phyloP scores from a whole-genome alignment of 1,140 invertebrate genomes.

The Drosophila repletoides region DNA sequence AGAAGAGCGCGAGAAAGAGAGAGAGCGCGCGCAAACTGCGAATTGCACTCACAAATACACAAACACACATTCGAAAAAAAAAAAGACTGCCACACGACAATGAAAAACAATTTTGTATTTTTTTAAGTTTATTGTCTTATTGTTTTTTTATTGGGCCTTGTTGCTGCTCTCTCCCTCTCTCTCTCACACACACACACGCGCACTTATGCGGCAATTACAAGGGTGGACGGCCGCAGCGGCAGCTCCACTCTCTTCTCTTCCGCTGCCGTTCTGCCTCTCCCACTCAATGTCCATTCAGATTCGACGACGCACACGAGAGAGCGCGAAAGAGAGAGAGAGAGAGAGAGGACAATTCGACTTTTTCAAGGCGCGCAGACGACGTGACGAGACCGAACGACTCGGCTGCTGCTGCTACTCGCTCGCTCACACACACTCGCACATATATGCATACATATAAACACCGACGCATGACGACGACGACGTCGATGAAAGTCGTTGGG shows the following conservation, averaged over 20 bases:
- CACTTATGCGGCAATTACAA: slow-evolving; percentile 62
- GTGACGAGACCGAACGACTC: slow-evolving; percentile 30
- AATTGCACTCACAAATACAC: slow-evolving; percentile 36
- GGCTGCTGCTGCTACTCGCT: slow-evolving; percentile 23
- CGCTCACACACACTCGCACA: slow-evolving; percentile 42
- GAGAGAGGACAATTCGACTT: slow-evolving; percentile 52
- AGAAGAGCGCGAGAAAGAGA: slow-evolving; percentile 1
- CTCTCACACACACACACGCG: slow-evolving; percentile 29
- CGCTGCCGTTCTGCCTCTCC: slow-evolving; percentile 14
- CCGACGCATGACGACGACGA: slow-evolving; percentile 66
- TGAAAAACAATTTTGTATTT: slow-evolving; percentile 54
- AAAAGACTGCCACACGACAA: slow-evolving; percentile 35
- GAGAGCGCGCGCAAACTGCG: slow-evolving; percentile 6
- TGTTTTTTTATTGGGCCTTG: slow-evolving; percentile 54
- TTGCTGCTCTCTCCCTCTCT: slow-evolving; percentile 27
- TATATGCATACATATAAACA: slow-evolving; percentile 30
- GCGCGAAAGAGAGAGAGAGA: slow-evolving; percentile 24
- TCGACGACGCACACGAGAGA: slow-evolving; percentile 16
- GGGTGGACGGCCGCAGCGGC: slow-evolving; percentile 52
- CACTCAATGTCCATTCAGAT: slow-evolving; percentile 64
- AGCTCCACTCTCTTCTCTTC: slow-evolving; percentile 10
- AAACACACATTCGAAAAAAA: slow-evolving; percentile 8
- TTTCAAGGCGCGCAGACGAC: slow-evolving; percentile 59
- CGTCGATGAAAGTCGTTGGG: slow-evolving; percentile 79
- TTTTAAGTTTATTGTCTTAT: slow-evolving; percentile 59